phyloP scores from a whole-genome alignment of 2,888 invertebrate species.

The Caenorhabditis sinica region DNA sequence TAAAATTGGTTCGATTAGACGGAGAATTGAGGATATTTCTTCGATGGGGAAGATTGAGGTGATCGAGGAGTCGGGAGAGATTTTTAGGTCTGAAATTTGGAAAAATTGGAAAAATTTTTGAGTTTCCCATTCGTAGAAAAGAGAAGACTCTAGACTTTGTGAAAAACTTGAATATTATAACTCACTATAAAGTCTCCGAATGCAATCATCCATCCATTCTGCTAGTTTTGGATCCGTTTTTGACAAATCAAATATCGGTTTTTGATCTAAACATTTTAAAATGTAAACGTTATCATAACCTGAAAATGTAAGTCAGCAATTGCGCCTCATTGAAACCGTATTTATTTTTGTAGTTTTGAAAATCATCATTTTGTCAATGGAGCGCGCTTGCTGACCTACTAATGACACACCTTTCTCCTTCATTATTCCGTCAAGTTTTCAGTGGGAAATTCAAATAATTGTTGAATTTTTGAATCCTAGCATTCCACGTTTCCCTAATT shows the following conservation, averaged over 20 bases:
- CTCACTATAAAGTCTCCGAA: slow-evolving; percentile 65
- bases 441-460: too few relatives aligned
- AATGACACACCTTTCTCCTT: too few relatives aligned
- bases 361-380: too few relatives aligned
- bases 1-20: slow-evolving; percentile 58
- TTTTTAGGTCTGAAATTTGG: neutral
- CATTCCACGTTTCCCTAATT: too few relatives aligned
- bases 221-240: slow-evolving; percentile 10
- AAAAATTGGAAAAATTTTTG: neutral
- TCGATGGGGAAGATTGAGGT: neutral
- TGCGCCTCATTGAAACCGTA: too few relatives aligned
- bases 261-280: neutral
- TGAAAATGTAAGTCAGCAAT: too few relatives aligned
- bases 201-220: slow-evolving; percentile 73
- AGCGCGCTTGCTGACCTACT: too few relatives aligned
- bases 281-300: too few relatives aligned
- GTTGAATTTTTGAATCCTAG: too few relatives aligned
- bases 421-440: too few relatives aligned
- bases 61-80: neutral
- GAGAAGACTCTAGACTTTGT: neutral
- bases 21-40: slow-evolving; percentile 70
- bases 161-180: slow-evolving; percentile 47
- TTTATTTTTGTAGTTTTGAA: too few relatives aligned
- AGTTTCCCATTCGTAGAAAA: too few relatives aligned
- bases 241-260: neutral